Evolutionary conservation across 2,113 vertebrate species (phyloP).

Genomic region (Rostratula benghalensis): DNA sequence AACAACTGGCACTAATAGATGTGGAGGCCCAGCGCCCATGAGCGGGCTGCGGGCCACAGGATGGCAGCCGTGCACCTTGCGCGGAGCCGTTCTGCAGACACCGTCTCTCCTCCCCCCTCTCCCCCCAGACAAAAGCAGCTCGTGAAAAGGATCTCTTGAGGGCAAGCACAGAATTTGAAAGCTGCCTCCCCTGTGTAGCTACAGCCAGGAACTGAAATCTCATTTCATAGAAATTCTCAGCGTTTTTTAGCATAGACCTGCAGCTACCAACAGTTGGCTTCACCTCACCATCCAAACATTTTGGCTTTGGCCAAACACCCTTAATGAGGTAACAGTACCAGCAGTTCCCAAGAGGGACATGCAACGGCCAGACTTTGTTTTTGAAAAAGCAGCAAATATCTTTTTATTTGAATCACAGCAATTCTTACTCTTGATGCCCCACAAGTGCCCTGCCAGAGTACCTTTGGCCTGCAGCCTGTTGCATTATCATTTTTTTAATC

Average conservation of each 20-base stretch:
- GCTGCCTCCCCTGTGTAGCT: not conserved
- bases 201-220: not conserved
- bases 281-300: fast-evolving
- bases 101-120: not conserved
- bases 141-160: not conserved
- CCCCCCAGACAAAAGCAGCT: not conserved
- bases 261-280: not conserved
- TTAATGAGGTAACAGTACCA: not conserved
- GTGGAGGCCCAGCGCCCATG: not conserved
- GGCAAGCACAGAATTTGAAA: not conserved
- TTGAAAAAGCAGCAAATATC: not conserved
- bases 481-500: not conserved
- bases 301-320: not conserved
- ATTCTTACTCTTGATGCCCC: not conserved
- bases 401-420: not conserved
- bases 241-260: not conserved
- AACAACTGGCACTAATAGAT: not conserved
- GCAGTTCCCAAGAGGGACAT: not conserved
- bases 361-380: not conserved
- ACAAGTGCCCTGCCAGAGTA: not conserved
- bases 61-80: not conserved
- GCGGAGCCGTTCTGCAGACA: fast-evolving
- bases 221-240: not conserved
- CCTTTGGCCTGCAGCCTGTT: not conserved
- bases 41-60: not conserved